phyloP scores from a whole-genome alignment of 2,113 vertebrate genomes.

The Neofelis nebulosa region DNA sequence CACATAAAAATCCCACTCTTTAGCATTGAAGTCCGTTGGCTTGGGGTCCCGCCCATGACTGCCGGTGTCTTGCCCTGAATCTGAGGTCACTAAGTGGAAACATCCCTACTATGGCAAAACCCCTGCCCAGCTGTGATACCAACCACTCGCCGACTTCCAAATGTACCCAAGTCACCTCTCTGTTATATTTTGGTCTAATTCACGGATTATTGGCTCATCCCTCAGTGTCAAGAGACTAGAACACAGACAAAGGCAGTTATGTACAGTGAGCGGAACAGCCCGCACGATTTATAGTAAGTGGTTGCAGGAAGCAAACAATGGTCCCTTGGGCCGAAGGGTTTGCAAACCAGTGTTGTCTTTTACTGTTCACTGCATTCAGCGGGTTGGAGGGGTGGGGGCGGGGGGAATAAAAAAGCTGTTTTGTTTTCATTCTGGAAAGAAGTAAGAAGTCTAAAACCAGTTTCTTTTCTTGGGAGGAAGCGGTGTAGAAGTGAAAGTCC shows the following conservation, averaged over 20 bases:
- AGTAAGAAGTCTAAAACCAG: conserved; percentile 26
- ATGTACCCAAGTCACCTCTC: not conserved
- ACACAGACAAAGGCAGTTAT: not conserved
- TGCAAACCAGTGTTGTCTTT: conserved; percentile 27
- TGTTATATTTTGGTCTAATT: not conserved
- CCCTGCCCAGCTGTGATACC: not conserved
- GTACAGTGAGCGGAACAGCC: not conserved
- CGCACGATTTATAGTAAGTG: not conserved
- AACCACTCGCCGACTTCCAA: not conserved
- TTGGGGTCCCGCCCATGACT: not conserved
- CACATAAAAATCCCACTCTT: not conserved
- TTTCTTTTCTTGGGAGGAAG: conserved; percentile 68
- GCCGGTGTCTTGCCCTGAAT: not conserved
- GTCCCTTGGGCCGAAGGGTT: not conserved
- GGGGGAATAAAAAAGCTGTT: not conserved
- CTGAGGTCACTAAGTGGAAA: not conserved
- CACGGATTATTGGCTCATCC: not conserved
- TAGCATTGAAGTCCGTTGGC: not conserved
- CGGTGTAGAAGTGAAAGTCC: conserved; percentile 49
- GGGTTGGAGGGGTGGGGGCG: not conserved
- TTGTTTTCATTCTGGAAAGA: conserved; percentile 59
- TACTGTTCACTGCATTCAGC: not conserved
- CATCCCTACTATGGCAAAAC: not conserved
- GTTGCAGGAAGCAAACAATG: not conserved
- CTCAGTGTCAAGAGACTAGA: not conserved